Evolutionary conservation across 2,797 vertebrate species (phyloP), one percentile per base, ranked within the genome.

Genomic region (Scomberomorus guttatus): DNA sequence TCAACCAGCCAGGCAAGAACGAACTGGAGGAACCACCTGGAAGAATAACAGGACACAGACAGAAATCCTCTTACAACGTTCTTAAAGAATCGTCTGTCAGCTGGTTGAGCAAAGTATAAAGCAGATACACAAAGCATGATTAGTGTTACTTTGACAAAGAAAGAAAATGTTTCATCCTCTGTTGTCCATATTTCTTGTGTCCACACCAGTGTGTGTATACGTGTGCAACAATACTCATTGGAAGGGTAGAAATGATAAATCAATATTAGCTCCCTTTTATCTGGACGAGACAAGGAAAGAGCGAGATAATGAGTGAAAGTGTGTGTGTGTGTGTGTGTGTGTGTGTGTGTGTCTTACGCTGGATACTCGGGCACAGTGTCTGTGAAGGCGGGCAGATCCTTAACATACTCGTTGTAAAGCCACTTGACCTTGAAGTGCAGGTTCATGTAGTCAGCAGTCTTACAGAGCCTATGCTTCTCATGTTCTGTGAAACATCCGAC

Each of bases 361-460:
- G 98, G 97, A 83, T 99, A 99, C 70, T 98, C 97, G 1, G 98
- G 98, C 86, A 97, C 95, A 18, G 93, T 86, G 37, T 95, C 96
- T 37, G 91, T 90, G 91, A 97, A 95, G 89, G 92, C 86, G 3
- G 97, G 95, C 86, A 99, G 96, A 52, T 98, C 96, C 66, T 81
- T 91, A 17, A 98, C 93, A 0, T 99, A 99, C 85, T 99, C 98
- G 8, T 98, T 98, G 95, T 98, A 95, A 9, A 99, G 95, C 98
- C 98, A 99, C 90, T 99, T 99, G 87, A 99, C 98, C 93, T 99
- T 99, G 94, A 99, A 99, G 93, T 99, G 98, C 75, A 99, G 96
- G 93, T 99, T 99, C 98, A 99, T 99, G 94, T 99, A 99, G 94
- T 99, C 98, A 0, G 98, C 96, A 1, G 97, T 97, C 92, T 96